Conservation (phyloP, 1,140 invertebrate genomes). For the Dysdera silvatica region DNA sequence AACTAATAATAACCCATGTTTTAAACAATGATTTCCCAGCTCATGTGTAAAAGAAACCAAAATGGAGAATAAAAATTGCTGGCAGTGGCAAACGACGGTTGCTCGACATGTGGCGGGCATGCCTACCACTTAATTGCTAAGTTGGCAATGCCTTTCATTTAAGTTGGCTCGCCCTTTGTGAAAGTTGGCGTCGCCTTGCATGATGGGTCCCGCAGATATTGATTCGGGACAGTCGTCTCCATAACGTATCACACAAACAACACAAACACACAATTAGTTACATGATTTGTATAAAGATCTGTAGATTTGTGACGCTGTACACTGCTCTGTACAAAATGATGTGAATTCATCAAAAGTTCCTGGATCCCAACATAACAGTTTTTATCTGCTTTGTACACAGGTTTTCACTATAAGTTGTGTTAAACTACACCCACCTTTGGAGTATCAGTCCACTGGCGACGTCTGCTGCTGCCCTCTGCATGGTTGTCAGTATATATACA, state of each 20-base stretch:
- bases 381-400: no score
- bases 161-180: background rate
- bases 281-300: constrained; percentile 30
- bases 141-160: constrained; percentile 25
- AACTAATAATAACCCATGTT: no score
- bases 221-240: no score
- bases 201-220: constrained; percentile 19
- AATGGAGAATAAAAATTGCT: no score
- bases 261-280: constrained; percentile 27
- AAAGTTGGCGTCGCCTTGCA: background rate
- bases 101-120: no score
- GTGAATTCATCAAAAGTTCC: constrained; percentile 16
- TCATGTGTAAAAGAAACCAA: no score
- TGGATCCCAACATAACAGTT: no score
- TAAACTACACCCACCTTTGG: constrained; percentile 26
- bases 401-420: no score
- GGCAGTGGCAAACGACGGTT: no score
- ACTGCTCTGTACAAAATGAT: constrained; percentile 27
- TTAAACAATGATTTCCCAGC: no score
- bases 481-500: constrained; percentile 18
- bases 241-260: constrained; percentile 24
- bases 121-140: constrained; percentile 24
- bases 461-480: background rate
- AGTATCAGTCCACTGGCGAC: constrained; percentile 7
- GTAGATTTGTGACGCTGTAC: constrained; percentile 26